Evolutionary conservation across 2,113 vertebrate genomes (phyloP), one percentile per base, ranked within the genome.

Genomic region (Channa argus): DNA sequence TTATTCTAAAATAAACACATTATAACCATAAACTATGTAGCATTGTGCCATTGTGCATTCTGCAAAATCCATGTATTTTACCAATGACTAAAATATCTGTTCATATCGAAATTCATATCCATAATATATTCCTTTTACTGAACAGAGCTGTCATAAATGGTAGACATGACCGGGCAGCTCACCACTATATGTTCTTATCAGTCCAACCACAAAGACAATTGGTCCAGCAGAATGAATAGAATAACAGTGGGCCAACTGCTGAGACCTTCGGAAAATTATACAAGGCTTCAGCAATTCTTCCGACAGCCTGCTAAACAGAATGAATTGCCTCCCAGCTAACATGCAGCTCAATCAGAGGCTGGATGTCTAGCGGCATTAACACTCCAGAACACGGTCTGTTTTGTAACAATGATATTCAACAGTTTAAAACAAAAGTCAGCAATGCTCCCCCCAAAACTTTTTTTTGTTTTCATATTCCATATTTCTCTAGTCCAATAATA

Each of bases 271-370:
- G 53, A 55, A 73, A 74, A 66, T 77, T 63, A 80, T 72, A 24
- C 24, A 71, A 75, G 55, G 70, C 37, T 74, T 82, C 62, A 70
- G 71, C 62, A 64, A 50, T 67, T 60, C 54, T 34, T 66, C 62
- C 65, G 80, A 80, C 74, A 77, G 75, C 44, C 50, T 15, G 76
- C 76, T 83, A 76, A 89, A 80, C 63, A 86, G 71, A 87, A 84
- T 50, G 15, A 53, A 83, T 74, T 86, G 81, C 67, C 63, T 73
- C 49, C 39, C 24, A 59, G 73, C 77, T 71, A 71, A 37, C 61
- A 67, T 61, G 64, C 39, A 72, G 76, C 78, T 84, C 77, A 89
- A 70, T 85, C 74, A 86, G 63, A 72, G 50, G 11, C 51, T 39
- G 55, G 45, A 71, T 12, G 50, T 77, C 79, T 77, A 79, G 61